Conservation (phyloP, 2,113 vertebrate genomes). For the Grallaria varia region DNA sequence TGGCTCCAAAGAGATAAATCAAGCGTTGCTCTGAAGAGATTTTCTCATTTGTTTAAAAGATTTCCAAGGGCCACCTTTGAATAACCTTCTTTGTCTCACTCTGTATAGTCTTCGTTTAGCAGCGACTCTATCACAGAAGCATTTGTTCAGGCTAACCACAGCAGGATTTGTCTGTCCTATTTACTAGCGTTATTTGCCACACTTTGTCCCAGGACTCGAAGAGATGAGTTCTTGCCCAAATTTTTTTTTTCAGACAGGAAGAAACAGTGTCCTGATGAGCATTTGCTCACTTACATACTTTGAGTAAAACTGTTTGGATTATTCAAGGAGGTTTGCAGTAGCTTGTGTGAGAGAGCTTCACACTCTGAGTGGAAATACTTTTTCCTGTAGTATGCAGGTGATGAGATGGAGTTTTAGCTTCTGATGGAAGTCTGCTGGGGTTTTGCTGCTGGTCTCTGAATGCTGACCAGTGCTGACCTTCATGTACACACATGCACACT, state of each 20-base stretch:
- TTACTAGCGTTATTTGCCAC: not conserved
- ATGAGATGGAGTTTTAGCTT: not conserved
- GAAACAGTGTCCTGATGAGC: not conserved
- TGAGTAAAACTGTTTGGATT: not conserved
- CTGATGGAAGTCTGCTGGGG: not conserved
- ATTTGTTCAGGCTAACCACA: not conserved
- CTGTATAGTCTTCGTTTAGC: not conserved
- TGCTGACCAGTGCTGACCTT: not conserved
- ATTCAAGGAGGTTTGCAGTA: not conserved
- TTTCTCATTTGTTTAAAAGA: not conserved
- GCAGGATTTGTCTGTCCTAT: not conserved
- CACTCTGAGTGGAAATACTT: not conserved
- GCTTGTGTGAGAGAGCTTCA: not conserved
- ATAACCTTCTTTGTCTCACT: not conserved
- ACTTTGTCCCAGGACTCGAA: not conserved
- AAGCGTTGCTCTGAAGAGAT: not conserved
- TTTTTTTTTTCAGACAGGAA: not conserved
- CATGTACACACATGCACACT: fast-evolving
- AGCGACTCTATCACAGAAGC: not conserved
- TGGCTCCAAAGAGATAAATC: not conserved
- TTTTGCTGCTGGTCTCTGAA: not conserved
- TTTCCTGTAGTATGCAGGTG: not conserved
- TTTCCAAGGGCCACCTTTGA: not conserved
- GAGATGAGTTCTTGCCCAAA: not conserved
- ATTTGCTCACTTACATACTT: not conserved